Base-by-base conservation (phyloP, 2,113 vertebrate genomes). In the Grammomys surdaster region DNA sequence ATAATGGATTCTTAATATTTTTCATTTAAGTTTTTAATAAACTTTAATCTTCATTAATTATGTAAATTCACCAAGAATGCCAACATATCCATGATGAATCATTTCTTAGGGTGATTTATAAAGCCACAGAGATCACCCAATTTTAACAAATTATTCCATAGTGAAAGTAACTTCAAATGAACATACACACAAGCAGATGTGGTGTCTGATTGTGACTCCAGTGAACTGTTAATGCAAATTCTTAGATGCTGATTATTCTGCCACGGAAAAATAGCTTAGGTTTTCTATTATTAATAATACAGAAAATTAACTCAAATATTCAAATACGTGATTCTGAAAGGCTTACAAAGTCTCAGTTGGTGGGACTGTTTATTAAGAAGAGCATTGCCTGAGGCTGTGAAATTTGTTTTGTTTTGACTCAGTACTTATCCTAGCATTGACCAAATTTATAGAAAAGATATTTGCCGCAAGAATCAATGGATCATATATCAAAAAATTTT, bases 161-260 rank as follows among this genome's bases (percentile, higher is more conserved):
- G 87, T 93, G 82, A 97, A 98, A 97, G 97, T 90, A 97, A 97
- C 97, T 98, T 97, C 73, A 96, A 97, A 84, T 72, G 98, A 97
- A 98, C 97, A 92, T 92, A 93, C 54, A 95, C 88, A 81, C 95
- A 97, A 98, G 97, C 69, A 96, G 95, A 93, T 92, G 72, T 97
- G 75, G 77, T 14, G n/a, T 96, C 89, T 94, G 14, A 54, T 88
- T 89, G 80, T 96, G 73, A 82, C 87, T 91, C 96, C 33, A 93
- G 24, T 87, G 40, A 60, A 93, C 69, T 94, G 91, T 69, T 88
- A 96, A 22, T 96, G 97, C 73, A 94, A 63, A 54, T 95, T 63
- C 65, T 97, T 95, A 91, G 94, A 96, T 97, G 93, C 86, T 54
- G 89, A 95, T 97, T 90, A 40, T 89, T 97, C 98, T 91, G 88